phyloP scores from a whole-genome alignment of 2,888 invertebrate genomes.

The Formica aserva region DNA sequence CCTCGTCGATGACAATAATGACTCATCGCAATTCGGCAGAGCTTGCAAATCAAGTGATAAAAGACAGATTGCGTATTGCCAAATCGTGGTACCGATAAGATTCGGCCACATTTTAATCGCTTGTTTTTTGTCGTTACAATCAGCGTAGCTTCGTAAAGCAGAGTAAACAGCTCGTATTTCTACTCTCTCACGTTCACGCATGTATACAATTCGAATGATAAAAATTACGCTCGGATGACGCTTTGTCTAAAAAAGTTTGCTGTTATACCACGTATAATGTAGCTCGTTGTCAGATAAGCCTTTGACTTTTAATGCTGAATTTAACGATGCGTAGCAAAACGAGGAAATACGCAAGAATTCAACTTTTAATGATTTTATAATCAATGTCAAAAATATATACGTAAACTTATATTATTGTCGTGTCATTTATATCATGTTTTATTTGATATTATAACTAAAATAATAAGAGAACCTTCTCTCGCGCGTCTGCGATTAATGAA shows the following conservation, averaged over 20 bases:
- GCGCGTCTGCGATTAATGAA: background rate
- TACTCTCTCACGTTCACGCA: background rate
- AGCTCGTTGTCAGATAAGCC: background rate
- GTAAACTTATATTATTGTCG: background rate
- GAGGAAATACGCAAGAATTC: background rate
- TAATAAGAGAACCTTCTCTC: background rate
- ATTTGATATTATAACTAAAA: background rate
- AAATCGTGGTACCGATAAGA: constrained; percentile 61
- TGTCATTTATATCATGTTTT: background rate
- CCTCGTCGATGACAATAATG: constrained; percentile 49
- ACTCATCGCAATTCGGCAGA: constrained; percentile 65
- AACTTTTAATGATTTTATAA: constrained; percentile 13
- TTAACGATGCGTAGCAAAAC: constrained; percentile 1
- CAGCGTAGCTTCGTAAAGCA: constrained; percentile 14
- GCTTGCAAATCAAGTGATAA: constrained; percentile 67
- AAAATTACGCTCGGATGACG: constrained; percentile 18
- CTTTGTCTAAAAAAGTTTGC: background rate
- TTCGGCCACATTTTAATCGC: constrained; percentile 54
- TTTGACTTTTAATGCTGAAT: constrained; percentile 9
- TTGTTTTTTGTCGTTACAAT: constrained; percentile 55
- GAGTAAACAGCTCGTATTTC: constrained; percentile 37
- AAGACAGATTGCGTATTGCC: constrained; percentile 58
- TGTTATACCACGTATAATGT: background rate
- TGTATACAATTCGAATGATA: constrained; percentile 5
- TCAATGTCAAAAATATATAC: background rate